Evolutionary conservation across 2,113 vertebrate genomes (phyloP).

Genomic region (Zeus faber): DNA sequence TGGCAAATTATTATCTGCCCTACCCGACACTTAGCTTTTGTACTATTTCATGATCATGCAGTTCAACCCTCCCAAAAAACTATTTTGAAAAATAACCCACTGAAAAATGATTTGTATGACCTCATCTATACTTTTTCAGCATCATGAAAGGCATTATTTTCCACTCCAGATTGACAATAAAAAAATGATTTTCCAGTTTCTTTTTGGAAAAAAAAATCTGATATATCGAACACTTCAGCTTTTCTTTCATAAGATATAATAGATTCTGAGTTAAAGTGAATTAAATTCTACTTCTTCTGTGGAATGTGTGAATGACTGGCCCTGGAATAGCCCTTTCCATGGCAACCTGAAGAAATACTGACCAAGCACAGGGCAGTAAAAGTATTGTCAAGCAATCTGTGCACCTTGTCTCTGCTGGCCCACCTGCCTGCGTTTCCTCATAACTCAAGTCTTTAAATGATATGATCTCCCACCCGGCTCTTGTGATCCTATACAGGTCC

Average conservation of each 20-base stretch:
- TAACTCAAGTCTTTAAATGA: constrained; percentile 16
- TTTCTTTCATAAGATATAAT: constrained; percentile 25
- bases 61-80: too few relatives aligned
- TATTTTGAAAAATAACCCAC: too few relatives aligned
- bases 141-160: background rate
- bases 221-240: too few relatives aligned
- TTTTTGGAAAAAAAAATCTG: too few relatives aligned
- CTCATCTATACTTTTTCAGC: constrained; percentile 9
- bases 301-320: constrained; percentile 9
- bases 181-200: too few relatives aligned
- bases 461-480: constrained; percentile 18
- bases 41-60: too few relatives aligned
- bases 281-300: constrained; percentile 2
- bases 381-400: constrained; percentile 30
- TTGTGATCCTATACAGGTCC: constrained; percentile 18
- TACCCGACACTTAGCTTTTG: too few relatives aligned
- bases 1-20: too few relatives aligned
- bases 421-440: constrained; percentile 22
- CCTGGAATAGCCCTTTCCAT: constrained; percentile 18
- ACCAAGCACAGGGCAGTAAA: constrained; percentile 35
- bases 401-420: constrained; percentile 16
- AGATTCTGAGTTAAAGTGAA: constrained; percentile 13
- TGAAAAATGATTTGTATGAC: constrained; percentile 9
- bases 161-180: background rate
- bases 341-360: constrained; percentile 55